phyloP scores from a whole-genome alignment of 2,113 vertebrate genomes.

The Pimephales promelas region DNA sequence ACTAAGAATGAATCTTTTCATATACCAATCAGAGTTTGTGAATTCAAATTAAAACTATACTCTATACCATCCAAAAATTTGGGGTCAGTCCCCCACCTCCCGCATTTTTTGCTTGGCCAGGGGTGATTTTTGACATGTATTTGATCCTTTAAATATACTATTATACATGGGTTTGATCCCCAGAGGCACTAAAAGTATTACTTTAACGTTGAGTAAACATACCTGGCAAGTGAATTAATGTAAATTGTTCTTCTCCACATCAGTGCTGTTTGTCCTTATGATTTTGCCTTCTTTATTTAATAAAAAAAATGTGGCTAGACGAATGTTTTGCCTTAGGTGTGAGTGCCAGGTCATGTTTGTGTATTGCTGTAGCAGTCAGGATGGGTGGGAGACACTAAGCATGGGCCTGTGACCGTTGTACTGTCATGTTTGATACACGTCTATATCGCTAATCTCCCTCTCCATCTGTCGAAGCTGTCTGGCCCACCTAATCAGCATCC shows the following conservation, averaged over 20 bases:
- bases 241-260: neutral
- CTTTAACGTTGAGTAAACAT: no score
- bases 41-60: neutral
- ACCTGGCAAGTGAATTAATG: neutral
- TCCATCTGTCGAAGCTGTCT: conserved; percentile 76
- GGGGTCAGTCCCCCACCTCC: no score
- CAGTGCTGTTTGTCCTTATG: neutral
- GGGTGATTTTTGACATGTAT: no score
- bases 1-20: neutral
- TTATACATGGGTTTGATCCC: neutral
- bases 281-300: neutral
- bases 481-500: conserved; percentile 63
- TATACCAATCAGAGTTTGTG: neutral
- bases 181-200: no score
- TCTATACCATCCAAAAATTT: no score
- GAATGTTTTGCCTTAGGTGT: neutral
- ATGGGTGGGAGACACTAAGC: conserved; percentile 36
- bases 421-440: conserved; percentile 68
- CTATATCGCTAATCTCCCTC: conserved; percentile 73
- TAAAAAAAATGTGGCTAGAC: neutral
- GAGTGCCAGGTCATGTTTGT: conserved; percentile 6
- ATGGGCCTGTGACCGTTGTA: conserved; percentile 53
- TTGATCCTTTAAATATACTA: neutral
- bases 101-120: no score
- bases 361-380: neutral